Percentiles rank a stretch among this genome's conserved stretches.
phyloP scores from a whole-genome alignment of 2,797 vertebrate species.

The Spheniscus humboldti region DNA sequence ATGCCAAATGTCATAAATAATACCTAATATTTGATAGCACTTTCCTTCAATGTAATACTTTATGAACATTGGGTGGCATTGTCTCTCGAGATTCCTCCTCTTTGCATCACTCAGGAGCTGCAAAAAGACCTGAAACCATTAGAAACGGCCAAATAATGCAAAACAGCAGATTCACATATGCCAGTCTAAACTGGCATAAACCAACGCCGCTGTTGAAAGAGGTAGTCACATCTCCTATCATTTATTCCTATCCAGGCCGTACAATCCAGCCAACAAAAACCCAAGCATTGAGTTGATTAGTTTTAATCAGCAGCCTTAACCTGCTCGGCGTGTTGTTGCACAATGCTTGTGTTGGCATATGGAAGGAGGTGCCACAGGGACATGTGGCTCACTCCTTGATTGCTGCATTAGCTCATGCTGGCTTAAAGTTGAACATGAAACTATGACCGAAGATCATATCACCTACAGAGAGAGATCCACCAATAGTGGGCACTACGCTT shows the following conservation, averaged over 20 bases:
- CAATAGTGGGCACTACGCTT: background rate
- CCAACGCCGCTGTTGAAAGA: background rate
- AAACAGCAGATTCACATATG: background rate
- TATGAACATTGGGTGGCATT: background rate
- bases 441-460: rapidly evolving
- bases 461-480: background rate
- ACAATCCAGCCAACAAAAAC: background rate
- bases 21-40: background rate
- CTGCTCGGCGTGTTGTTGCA: rapidly evolving
- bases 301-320: background rate
- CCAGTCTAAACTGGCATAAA: background rate
- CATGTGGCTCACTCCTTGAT: background rate
- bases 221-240: background rate
- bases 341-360: background rate
- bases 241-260: background rate
- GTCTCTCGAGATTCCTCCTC: background rate
- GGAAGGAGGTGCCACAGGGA: background rate
- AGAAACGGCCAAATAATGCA: background rate
- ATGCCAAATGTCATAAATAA: background rate
- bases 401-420: background rate
- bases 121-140: background rate
- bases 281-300: background rate
- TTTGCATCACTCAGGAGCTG: background rate
- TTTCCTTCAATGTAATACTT: background rate
- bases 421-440: background rate